Conservation (phyloP, 2,888 invertebrate genomes). For the Orthonychiurus folsomi region DNA sequence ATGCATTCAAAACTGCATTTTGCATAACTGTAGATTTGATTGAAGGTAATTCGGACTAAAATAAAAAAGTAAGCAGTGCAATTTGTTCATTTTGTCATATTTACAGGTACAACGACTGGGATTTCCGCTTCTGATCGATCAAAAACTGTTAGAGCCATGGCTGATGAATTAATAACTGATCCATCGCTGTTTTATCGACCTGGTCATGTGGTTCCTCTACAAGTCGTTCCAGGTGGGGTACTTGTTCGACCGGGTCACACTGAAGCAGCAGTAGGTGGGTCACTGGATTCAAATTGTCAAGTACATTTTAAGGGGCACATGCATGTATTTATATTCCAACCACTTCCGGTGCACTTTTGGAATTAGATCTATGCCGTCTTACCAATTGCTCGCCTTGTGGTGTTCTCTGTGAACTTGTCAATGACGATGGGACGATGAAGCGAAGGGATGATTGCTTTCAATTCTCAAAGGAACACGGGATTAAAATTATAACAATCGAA, state of each 20-base stretch:
- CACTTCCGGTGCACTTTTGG: no score
- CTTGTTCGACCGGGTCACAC: neutral
- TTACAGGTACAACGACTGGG: neutral
- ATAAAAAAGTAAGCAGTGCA: no score
- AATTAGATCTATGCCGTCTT: slow-evolving; percentile 1
- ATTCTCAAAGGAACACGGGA: neutral
- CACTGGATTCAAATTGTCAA: neutral
- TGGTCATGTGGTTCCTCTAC: slow-evolving; percentile 5
- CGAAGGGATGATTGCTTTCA: neutral
- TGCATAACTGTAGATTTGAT: neutral
- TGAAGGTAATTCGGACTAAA: neutral
- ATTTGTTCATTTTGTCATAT: neutral
- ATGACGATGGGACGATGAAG: slow-evolving; percentile 8
- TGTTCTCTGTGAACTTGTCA: slow-evolving; percentile 2
- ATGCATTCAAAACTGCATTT: neutral
- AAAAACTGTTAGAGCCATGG: neutral
- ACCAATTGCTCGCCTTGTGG: neutral
- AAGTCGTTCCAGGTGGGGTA: neutral
- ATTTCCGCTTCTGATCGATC: slow-evolving; percentile 2
- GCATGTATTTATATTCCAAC: no score
- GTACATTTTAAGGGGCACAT: no score
- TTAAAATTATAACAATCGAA: slow-evolving; percentile 5
- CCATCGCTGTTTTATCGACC: neutral
- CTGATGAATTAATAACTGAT: neutral
- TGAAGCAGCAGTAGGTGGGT: slow-evolving; percentile 6